Conservation (phyloP, 2,888 invertebrate species). For the Halocaridina rubra region DNA sequence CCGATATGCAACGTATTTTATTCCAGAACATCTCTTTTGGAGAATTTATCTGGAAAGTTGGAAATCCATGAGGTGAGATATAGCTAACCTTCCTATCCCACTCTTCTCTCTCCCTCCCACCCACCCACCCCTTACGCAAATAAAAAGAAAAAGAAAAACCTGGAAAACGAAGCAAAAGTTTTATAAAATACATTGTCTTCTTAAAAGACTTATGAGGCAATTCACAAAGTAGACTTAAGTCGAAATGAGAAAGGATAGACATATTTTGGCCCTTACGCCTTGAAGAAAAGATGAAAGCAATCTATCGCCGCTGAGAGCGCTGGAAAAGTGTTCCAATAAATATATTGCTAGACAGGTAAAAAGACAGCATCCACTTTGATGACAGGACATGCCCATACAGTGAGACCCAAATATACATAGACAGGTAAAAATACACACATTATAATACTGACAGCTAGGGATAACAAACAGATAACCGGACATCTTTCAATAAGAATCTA, state of each 20-base stretch:
- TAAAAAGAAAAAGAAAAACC: background rate
- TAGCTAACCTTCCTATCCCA: background rate
- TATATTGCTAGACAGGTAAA: background rate
- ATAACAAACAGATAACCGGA: too few species aligned
- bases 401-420: background rate
- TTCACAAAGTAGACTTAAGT: conserved; percentile 43
- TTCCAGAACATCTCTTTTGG: background rate
- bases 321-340: too few species aligned
- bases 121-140: background rate
- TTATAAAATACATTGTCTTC: conserved; percentile 33
- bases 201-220: conserved; percentile 32
- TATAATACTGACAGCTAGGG: too few species aligned
- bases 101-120: background rate
- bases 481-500: too few species aligned
- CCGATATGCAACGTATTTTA: too few species aligned
- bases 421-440: background rate
- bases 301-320: too few species aligned
- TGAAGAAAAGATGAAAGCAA: too few species aligned
- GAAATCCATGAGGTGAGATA: background rate
- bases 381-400: background rate
- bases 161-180: conserved; percentile 12
- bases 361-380: background rate
- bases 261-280: background rate
- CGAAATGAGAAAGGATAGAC: background rate
- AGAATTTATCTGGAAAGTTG: background rate